phyloP scores from a whole-genome alignment of 2,797 vertebrate species.

The Agapornis canus region DNA sequence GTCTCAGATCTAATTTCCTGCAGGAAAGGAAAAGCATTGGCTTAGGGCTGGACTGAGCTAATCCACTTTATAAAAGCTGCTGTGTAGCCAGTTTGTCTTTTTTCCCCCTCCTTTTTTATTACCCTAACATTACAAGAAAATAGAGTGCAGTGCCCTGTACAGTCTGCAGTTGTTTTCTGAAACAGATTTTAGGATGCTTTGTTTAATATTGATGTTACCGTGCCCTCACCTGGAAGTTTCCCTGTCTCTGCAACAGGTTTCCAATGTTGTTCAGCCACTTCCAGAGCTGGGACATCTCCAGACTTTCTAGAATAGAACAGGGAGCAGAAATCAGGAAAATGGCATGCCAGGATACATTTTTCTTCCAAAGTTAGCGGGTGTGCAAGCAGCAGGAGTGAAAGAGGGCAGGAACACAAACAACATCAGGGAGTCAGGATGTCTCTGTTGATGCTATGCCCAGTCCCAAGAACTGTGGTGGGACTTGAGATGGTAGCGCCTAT shows the following conservation, averaged over 20 bases:
- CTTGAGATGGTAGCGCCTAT: neutral
- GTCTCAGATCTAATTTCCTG: neutral
- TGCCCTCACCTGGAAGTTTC: neutral
- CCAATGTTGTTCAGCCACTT: neutral
- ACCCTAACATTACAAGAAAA: neutral
- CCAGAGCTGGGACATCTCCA: neutral
- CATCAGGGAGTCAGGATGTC: neutral
- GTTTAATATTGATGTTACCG: accelerated
- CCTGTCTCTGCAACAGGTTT: neutral
- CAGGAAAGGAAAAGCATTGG: neutral
- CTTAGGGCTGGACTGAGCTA: neutral
- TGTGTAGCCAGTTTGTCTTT: neutral
- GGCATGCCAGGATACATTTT: neutral
- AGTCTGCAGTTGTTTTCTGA: neutral
- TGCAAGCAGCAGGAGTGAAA: neutral
- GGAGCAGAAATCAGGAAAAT: neutral
- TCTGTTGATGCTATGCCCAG: neutral
- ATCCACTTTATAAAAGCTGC: neutral
- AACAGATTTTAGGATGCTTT: neutral
- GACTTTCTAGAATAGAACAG: neutral
- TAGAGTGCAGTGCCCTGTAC: neutral
- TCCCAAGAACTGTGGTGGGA: neutral
- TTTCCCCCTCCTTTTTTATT: neutral
- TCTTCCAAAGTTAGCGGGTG: neutral
- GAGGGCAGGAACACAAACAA: neutral